Evolutionary conservation across 2,888 invertebrate genomes (phyloP).

Genomic region (Cordilura impudica): DNA sequence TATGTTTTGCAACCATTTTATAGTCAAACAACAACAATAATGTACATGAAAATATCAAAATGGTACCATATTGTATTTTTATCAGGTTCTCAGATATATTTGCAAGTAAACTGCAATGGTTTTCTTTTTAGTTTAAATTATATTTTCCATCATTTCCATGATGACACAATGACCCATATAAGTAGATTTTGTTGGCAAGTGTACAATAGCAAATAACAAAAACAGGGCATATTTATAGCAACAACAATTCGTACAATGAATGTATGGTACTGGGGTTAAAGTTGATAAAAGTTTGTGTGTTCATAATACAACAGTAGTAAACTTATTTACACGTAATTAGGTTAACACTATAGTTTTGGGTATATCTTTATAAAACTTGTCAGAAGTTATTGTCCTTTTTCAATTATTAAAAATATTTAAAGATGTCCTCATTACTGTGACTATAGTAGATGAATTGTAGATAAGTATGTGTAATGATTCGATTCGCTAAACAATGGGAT

Average conservation of each 20-base stretch:
- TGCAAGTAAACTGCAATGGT: background rate
- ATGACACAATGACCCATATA: conserved; percentile 49
- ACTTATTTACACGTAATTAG: background rate
- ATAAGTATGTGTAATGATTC: no score
- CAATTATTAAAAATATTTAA: no score
- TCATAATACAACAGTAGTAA: background rate
- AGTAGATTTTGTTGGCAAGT: conserved; percentile 36
- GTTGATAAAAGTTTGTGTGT: background rate
- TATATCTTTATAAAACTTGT: no score
- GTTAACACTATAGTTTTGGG: background rate
- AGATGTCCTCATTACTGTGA: no score
- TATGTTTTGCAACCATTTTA: background rate
- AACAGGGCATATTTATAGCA: background rate
- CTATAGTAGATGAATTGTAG: no score
- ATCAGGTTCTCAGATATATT: conserved; percentile 37
- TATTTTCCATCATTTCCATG: conserved; percentile 25
- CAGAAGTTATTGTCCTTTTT: no score
- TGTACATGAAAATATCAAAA: background rate
- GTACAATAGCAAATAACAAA: background rate
- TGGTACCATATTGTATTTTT: conserved; percentile 20
- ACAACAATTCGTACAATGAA: background rate
- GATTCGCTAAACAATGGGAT: no score
- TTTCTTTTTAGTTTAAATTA: background rate
- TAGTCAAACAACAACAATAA: background rate
- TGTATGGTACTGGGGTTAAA: background rate